A percentile compares a stretch with the other conserved stretches of the same genome.
Conservation (phyloP, 2,797 vertebrate species). For the Mus caroli region DNA sequence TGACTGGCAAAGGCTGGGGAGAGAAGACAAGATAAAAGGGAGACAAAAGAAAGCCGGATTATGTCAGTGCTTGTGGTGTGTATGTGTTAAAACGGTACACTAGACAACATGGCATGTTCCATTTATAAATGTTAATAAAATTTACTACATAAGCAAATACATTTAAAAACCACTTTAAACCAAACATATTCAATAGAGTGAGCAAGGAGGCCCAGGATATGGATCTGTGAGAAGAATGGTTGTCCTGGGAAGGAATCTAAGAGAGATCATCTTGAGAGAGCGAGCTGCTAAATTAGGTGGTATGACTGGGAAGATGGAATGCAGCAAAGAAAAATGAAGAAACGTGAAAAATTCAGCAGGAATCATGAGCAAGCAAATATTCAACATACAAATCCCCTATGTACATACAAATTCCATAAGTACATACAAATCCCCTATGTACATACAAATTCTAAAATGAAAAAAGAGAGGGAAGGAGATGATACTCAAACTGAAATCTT, state of each 20-base stretch:
- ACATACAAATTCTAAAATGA: conserved; percentile 2
- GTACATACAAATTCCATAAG: not conserved
- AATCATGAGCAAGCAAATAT: not conserved
- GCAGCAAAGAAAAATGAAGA: not conserved
- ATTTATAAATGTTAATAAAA: not conserved
- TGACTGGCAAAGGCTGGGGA: not conserved
- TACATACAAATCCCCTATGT: too few species aligned
- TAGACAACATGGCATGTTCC: not conserved
- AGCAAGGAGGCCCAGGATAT: not conserved
- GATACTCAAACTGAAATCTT: not conserved
- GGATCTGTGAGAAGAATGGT: not conserved
- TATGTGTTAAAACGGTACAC: not conserved
- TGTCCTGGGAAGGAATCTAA: conserved; percentile 21
- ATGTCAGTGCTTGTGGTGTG: not conserved
- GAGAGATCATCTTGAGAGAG: not conserved
- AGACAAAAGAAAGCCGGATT: not conserved
- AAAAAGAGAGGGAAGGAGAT: not conserved
- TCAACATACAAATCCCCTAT: not conserved
- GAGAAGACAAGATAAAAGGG: too few species aligned
- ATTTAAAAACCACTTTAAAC: not conserved
- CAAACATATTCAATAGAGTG: not conserved
- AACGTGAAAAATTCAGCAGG: not conserved
- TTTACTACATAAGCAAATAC: not conserved
- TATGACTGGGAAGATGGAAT: not conserved
- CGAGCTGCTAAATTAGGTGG: not conserved